Evolutionary conservation across 2,888 invertebrate genomes (phyloP).

Genomic region (Troglohyphantes excavatus): DNA sequence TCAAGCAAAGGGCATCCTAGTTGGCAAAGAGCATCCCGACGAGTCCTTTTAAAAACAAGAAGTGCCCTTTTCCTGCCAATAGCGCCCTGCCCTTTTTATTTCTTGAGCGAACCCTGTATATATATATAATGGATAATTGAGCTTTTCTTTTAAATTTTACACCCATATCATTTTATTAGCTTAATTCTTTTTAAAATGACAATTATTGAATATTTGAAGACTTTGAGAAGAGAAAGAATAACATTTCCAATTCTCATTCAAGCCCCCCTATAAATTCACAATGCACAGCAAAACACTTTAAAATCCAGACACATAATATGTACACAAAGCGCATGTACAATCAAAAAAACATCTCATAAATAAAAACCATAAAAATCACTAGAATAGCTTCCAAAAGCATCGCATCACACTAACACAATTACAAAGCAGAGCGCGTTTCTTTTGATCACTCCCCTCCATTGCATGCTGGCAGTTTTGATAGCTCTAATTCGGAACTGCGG

Average conservation of each 20-base stretch:
- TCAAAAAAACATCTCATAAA: slow-evolving; percentile 49
- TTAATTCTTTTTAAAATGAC: too few species aligned
- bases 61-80: too few species aligned
- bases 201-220: background rate
- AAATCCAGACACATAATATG: slow-evolving; percentile 23
- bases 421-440: slow-evolving; percentile 35
- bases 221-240: background rate
- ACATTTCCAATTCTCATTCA: background rate
- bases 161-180: too few species aligned
- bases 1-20: too few species aligned
- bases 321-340: slow-evolving; percentile 1
- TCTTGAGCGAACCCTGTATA: too few species aligned
- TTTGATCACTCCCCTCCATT: slow-evolving; percentile 66
- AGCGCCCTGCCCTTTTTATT: too few species aligned
- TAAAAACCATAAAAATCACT: slow-evolving; percentile 68
- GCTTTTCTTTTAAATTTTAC: too few species aligned
- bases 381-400: slow-evolving; percentile 57
- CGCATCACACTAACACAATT: slow-evolving; percentile 55
- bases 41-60: too few species aligned
- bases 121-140: too few species aligned
- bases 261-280: background rate
- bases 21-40: too few species aligned
- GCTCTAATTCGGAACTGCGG: slow-evolving; percentile 70
- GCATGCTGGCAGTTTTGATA: slow-evolving; percentile 68
- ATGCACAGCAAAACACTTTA: background rate